Evolutionary conservation across 2,797 vertebrate species (phyloP), one percentile per base, ranked within the genome.

Genomic region (Platyrinchus mystaceus): DNA sequence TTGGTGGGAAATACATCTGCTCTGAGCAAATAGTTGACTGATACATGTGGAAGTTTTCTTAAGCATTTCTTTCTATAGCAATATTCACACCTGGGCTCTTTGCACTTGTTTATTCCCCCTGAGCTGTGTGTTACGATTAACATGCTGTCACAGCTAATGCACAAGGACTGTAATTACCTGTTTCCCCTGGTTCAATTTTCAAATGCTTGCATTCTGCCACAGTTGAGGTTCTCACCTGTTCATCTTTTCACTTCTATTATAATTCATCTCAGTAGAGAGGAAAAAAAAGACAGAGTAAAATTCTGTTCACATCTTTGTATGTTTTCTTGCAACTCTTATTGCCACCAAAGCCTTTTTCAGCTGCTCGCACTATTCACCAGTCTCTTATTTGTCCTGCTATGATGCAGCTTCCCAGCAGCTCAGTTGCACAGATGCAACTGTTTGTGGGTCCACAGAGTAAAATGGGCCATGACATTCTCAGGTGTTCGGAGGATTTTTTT

Each of bases 21-120:
- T 83, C 84, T 60, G 77, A 90, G 79, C 75, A 97, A 89, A 85
- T 37, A 93, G 58, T 67, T 84, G 82, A 92, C 88, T 92, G 87
- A 84, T 90, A 60, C 17, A 64, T 60, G 20, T 62, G 37, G 44
- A 43, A 77, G 50, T 87, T 88, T 77, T 84, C 60, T 79, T 73
- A 87, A 34, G 66, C 30, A 46, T 89, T 81, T 89, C 73, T 70
- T 70, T 93, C 85, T 87, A 47, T 55, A 58, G 36, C n/a, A 88
- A 44, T 80, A 58, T 94, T 95, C 67, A 30, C 55, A 64, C 79
- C 34, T 92, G 52, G 17, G 27, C 73, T 95, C 92, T 86, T 96
- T 79, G 37, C n/a, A 76, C 53, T 77, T 90, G 56, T 69, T 97
- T 86, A 73, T 94, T 90, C 94, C 81, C 47, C 71, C 36, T 76